Base-by-base conservation (phyloP, 2,113 vertebrate genomes). In the Microcebus griseorufus region DNA sequence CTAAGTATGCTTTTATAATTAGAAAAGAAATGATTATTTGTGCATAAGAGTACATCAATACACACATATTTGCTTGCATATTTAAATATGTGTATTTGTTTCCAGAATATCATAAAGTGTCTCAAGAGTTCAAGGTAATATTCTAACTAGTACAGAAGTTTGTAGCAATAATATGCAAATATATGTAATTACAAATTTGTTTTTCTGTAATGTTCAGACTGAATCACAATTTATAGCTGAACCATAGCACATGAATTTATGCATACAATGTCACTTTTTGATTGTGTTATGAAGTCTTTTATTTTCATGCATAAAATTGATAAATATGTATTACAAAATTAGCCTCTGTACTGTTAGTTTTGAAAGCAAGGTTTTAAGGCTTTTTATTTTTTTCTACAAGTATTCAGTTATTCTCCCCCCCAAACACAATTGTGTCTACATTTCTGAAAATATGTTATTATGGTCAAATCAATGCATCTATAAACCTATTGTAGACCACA, bases 271-370 rank as follows among this genome's bases (percentile, higher is more conserved):
- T 83, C 79, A 86, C 17, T 89, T 82, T 95, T 12, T 85, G 83
- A 75, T 88, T 97, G 17, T 94, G 48, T 78, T 94, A 70, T 95
- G 51, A 91, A 93, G 67, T 65, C 88, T 88, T 97, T 93, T 85
- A 94, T 93, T 79, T 81, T 83, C 45, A 94, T 72, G 75, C 22
- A 90, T 90, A 92, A 88, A 84, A 75, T 22, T 90, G 65, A 93
- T 85, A 90, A 95, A 92, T 93, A 97, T 93, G n/a, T 87, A 93
- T 65, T 82, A 79, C 48, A 94, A 87, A 95, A 97, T 88, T 92
- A 93, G 64, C 27, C 29, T 95, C 9, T 80, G 2, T 78, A 82
- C 13, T 95, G 22, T 72, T 72, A 72, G 48, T 92, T 91, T 73
- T 55, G 37, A 82, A 88, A 94, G 1, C 6, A 67, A 86, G 4